Conservation (phyloP, 1,140 invertebrate species). For the Hirudo medicinalis region DNA sequence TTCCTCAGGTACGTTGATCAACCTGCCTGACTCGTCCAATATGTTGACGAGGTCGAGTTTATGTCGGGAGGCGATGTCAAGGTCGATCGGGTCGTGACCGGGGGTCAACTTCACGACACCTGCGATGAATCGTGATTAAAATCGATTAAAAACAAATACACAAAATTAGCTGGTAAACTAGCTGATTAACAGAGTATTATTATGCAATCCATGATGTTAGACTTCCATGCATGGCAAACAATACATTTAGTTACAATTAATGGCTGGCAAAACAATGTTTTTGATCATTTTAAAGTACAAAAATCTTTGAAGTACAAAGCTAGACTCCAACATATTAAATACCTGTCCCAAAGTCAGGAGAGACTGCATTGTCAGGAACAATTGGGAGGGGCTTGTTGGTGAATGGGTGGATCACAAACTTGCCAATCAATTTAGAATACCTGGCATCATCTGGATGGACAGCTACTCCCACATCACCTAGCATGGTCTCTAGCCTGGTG, state of each 20-base stretch:
- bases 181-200: too few species aligned
- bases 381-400: conserved; percentile 65
- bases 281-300: too few species aligned
- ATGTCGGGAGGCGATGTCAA: conserved; percentile 83
- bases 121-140: not conserved
- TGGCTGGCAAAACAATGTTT: too few species aligned
- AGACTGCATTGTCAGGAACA: conserved; percentile 78
- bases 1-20: conserved; percentile 69
- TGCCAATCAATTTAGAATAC: conserved; percentile 59
- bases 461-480: conserved; percentile 92
- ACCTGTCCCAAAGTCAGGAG: conserved; percentile 85
- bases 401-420: conserved; percentile 49
- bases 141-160: not conserved
- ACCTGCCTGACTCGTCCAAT: conserved; percentile 75
- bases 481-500: conserved; percentile 92
- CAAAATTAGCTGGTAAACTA: too few species aligned
- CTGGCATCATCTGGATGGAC: conserved; percentile 77
- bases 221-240: too few species aligned
- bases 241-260: too few species aligned
- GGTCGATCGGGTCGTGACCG: conserved; percentile 93
- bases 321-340: not conserved
- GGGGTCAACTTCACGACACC: conserved; percentile 93
- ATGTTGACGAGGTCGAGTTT: conserved; percentile 79
- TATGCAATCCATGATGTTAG: too few species aligned
- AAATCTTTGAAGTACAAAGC: too few species aligned